These are phyloP conservation scores for Orussus abietinus DNA, from an alignment of 1,140 invertebrate genomes.

Conservation along the genomic window DNA sequence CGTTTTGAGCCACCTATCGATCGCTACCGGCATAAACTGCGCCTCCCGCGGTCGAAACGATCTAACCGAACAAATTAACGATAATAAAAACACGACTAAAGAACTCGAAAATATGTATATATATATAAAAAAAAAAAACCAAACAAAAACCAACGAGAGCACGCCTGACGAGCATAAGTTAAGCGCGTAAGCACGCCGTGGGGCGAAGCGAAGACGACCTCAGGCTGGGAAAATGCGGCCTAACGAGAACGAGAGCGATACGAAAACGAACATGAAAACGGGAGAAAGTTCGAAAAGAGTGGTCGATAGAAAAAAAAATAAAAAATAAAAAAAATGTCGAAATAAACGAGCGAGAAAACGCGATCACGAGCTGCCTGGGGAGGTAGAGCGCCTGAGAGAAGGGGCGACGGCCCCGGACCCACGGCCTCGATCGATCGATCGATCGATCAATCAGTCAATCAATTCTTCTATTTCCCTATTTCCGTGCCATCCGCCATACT, in stretches of 20 bases:
- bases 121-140: slow-evolving; percentile 17
- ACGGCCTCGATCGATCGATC: no score
- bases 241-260: no score
- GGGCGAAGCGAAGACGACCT: no score
- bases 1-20: slow-evolving; percentile 58
- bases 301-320: slow-evolving; percentile 12
- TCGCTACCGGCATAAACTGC: slow-evolving; percentile 6
- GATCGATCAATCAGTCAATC: slow-evolving; percentile 10
- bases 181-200: background rate
- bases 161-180: slow-evolving; percentile 1
- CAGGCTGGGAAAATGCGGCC: no score
- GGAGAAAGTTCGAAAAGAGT: slow-evolving; percentile 4
- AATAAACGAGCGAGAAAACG: slow-evolving; percentile 10
- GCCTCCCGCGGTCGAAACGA: background rate
- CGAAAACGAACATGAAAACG: no score
- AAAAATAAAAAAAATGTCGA: slow-evolving; percentile 16
- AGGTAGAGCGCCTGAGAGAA: background rate
- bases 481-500: slow-evolving; percentile 5
- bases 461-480: slow-evolving; percentile 13
- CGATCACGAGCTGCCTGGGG: background rate
- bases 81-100: slow-evolving; percentile 16
- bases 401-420: no score
- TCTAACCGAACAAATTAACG: background rate
- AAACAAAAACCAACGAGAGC: slow-evolving; percentile 10
- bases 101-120: slow-evolving; percentile 10